Evolutionary conservation across 2,888 invertebrate genomes (phyloP).

Genomic region (Aphrophora alni): DNA sequence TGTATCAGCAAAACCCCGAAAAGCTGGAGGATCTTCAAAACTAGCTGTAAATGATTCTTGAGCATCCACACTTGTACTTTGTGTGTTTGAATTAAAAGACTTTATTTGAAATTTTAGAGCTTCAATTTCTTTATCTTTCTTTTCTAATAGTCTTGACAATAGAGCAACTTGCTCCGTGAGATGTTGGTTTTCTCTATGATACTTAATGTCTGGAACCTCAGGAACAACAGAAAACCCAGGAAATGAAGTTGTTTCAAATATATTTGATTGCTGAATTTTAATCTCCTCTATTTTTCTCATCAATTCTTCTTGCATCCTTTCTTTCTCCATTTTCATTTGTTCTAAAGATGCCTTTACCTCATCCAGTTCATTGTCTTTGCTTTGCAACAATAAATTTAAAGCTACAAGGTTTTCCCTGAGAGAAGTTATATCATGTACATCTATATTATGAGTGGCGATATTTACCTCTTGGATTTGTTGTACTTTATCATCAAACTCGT

Average conservation of each 20-base stretch:
- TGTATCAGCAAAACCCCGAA: background rate
- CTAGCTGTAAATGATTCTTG: background rate
- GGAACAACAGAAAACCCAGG: background rate
- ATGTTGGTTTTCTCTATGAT: background rate
- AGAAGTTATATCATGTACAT: background rate
- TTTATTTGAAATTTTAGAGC: background rate
- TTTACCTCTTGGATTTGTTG: background rate
- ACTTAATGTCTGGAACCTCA: background rate
- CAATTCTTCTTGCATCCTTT: background rate
- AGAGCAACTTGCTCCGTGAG: background rate
- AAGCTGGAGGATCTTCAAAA: conserved; percentile 2
- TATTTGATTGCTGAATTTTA: background rate
- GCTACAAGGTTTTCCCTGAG: background rate
- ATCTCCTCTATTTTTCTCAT: background rate
- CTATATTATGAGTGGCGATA: background rate
- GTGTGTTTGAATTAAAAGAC: background rate
- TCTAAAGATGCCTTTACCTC: background rate
- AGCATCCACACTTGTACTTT: background rate
- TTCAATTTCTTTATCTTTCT: background rate
- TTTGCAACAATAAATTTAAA: background rate
- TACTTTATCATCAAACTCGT: no score
- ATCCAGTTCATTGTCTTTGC: background rate
- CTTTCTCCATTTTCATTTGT: background rate
- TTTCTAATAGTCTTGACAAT: background rate
- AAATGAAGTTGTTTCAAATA: background rate